phyloP scores from a whole-genome alignment of 2,888 invertebrate genomes.

The Steinernema carpocapsae region DNA sequence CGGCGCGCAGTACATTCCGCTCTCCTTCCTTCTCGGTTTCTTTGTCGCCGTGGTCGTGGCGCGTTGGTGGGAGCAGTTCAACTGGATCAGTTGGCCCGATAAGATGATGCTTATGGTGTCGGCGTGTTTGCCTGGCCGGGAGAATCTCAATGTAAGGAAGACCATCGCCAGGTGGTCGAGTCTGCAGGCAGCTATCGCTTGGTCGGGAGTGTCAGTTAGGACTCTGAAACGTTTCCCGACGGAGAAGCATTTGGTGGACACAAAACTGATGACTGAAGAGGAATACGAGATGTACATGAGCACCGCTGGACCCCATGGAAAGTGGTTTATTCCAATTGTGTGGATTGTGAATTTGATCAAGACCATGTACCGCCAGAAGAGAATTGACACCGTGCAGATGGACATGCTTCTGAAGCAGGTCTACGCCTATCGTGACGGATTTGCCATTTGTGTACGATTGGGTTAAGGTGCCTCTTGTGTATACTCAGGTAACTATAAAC shows the following conservation, averaged over 20 bases:
- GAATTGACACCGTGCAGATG: slow-evolving; percentile 70
- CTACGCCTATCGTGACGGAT: slow-evolving; percentile 69
- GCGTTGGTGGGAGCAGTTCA: slow-evolving; percentile 68
- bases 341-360: slow-evolving; percentile 72
- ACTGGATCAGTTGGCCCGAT: slow-evolving; percentile 69
- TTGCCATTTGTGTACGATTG: slow-evolving; percentile 72
- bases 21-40: slow-evolving; percentile 68
- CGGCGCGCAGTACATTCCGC: slow-evolving; percentile 67
- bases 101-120: slow-evolving; percentile 68
- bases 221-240: slow-evolving; percentile 72
- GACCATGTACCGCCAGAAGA: slow-evolving; percentile 59
- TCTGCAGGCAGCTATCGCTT: slow-evolving; percentile 67
- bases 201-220: slow-evolving; percentile 66
- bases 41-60: slow-evolving; percentile 68
- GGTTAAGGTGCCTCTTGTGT: slow-evolving; percentile 71
- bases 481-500: slow-evolving; percentile 69
- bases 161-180: slow-evolving; percentile 66
- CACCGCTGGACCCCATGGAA: slow-evolving; percentile 71
- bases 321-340: slow-evolving; percentile 72
- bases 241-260: slow-evolving; percentile 71
- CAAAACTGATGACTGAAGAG: slow-evolving; percentile 71
- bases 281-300: slow-evolving; percentile 71
- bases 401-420: slow-evolving; percentile 69
- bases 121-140: slow-evolving; percentile 60
- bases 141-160: slow-evolving; percentile 59